A percentile compares a stretch with the other conserved stretches of the same genome.
phyloP scores from a whole-genome alignment of 1,140 invertebrate species.

The Heliconius eleuchia region DNA sequence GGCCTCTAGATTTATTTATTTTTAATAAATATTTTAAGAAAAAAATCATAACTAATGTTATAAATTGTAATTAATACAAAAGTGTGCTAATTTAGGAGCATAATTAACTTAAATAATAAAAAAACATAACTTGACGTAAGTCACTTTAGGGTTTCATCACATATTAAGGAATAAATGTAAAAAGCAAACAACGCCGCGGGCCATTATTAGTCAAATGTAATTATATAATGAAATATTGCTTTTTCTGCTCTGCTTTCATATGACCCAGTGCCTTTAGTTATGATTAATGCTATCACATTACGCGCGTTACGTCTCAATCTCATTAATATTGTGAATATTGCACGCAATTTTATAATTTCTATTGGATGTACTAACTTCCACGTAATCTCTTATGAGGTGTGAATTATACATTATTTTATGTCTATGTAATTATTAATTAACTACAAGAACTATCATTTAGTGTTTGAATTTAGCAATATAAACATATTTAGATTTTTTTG shows the following conservation, averaged over 20 bases:
- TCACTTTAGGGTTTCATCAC: not conserved
- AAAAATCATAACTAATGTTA: no score
- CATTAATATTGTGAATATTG: slow-evolving; percentile 36
- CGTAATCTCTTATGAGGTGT: slow-evolving; percentile 11
- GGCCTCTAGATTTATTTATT: no score
- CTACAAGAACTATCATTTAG: not conserved
- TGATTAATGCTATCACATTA: slow-evolving; percentile 40
- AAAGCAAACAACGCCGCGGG: slow-evolving; percentile 9
- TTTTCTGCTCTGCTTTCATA: slow-evolving; percentile 36
- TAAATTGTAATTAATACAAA: no score
- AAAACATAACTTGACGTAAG: not conserved
- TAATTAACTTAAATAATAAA: slow-evolving; percentile 1
- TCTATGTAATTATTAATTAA: not conserved
- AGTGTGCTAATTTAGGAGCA: not conserved
- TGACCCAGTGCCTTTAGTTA: slow-evolving; percentile 38
- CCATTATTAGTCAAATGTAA: slow-evolving; percentile 23
- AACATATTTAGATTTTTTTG: not conserved
- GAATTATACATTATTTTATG: not conserved
- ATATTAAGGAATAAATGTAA: not conserved
- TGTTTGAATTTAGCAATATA: not conserved
- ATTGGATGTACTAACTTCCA: slow-evolving; percentile 5
- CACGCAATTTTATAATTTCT: slow-evolving; percentile 44
- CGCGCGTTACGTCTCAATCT: slow-evolving; percentile 39
- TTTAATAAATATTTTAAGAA: no score
- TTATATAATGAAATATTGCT: slow-evolving; percentile 36